Evolutionary conservation across 1,140 invertebrate species (phyloP).

Genomic region (Scaptomyza pallida): DNA sequence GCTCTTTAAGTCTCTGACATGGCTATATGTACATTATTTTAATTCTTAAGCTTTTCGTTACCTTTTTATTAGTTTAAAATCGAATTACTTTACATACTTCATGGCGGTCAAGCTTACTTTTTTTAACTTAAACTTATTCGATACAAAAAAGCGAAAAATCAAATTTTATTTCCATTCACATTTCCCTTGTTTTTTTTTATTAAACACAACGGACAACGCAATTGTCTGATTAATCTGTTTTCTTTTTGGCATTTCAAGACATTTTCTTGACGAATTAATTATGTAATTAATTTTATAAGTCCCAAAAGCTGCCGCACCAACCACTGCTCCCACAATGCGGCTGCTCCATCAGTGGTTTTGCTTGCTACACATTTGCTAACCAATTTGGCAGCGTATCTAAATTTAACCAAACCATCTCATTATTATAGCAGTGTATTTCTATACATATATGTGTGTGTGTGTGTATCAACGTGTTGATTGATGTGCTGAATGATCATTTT

Average conservation of each 20-base stretch:
- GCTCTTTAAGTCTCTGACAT: too few relatives aligned
- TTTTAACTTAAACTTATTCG: too few relatives aligned
- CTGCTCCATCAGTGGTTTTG: slow-evolving; percentile 12
- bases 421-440: slow-evolving; percentile 19
- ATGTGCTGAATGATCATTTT: slow-evolving; percentile 81
- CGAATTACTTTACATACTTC: too few relatives aligned
- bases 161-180: background rate
- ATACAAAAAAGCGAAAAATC: background rate
- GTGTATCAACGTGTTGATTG: slow-evolving; percentile 67
- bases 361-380: slow-evolving; percentile 37
- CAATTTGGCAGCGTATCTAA: slow-evolving; percentile 36
- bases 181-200: background rate
- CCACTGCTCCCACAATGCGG: background rate
- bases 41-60: too few relatives aligned
- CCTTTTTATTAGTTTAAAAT: too few relatives aligned
- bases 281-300: slow-evolving; percentile 49
- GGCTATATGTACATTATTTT: too few relatives aligned
- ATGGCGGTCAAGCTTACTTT: too few relatives aligned
- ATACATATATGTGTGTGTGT: slow-evolving; percentile 27
- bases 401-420: slow-evolving; percentile 33
- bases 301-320: background rate
- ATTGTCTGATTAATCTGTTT: slow-evolving; percentile 3
- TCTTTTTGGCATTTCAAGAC: background rate
- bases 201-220: background rate
- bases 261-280: slow-evolving; percentile 43